These are phyloP conservation scores for Acanthisitta chloris DNA, from an alignment of 2,113 vertebrate species.

Conservation along the genomic window DNA sequence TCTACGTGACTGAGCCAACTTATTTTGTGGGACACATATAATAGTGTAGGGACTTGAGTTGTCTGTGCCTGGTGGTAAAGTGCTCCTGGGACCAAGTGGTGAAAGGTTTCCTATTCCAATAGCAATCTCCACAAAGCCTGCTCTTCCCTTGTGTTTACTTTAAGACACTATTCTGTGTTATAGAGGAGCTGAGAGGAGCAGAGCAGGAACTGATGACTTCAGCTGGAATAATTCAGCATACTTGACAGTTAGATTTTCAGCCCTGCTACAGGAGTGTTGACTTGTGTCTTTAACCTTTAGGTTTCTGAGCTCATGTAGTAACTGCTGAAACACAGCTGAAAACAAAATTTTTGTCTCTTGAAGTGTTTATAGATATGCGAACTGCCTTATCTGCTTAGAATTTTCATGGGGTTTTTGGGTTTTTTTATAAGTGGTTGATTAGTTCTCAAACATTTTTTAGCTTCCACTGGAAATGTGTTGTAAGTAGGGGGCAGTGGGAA, in stretches of 20 bases:
- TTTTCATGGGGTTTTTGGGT: background rate
- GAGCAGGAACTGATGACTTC: background rate
- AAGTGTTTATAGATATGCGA: background rate
- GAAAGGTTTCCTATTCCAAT: background rate
- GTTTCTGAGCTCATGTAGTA: background rate
- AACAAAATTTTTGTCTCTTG: background rate
- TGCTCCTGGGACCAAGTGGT: background rate
- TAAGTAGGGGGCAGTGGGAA: background rate
- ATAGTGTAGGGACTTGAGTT: background rate
- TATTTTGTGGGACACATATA: background rate
- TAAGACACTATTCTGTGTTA: background rate
- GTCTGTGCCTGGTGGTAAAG: background rate
- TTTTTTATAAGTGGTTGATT: background rate
- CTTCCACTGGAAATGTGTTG: background rate
- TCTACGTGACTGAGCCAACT: background rate
- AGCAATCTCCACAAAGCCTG: background rate
- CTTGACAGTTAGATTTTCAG: background rate
- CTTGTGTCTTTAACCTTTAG: slow-evolving; percentile 1
- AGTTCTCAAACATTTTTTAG: background rate
- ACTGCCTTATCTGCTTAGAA: background rate
- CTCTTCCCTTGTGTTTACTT: background rate
- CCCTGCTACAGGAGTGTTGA: background rate
- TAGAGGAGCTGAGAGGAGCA: background rate
- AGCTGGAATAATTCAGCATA: background rate
- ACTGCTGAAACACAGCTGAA: background rate